These are phyloP conservation scores for Sarcophaga peregrina DNA, from an alignment of 1,140 invertebrate genomes.

Conservation along the genomic window DNA sequence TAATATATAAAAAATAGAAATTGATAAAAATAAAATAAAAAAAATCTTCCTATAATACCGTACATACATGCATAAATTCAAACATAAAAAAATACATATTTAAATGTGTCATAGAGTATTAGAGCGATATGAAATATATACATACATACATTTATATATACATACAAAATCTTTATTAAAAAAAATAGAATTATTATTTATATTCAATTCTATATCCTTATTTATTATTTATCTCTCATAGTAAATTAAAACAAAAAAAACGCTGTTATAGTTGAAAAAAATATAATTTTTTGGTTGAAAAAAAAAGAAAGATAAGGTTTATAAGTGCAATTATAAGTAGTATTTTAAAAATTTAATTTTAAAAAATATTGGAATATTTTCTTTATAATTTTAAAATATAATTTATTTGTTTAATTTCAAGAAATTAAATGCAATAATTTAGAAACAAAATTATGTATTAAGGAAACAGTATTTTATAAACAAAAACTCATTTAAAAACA, in stretches of 20 bases:
- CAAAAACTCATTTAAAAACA: no score
- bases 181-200: not conserved
- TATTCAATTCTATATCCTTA: not conserved
- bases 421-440: not conserved
- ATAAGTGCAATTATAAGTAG: conserved; percentile 39
- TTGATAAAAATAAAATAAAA: conserved; percentile 4
- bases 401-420: not conserved
- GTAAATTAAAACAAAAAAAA: not conserved
- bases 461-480: conserved; percentile 2
- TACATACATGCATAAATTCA: not conserved
- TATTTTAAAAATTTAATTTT: conserved; percentile 37
- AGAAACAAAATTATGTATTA: not conserved
- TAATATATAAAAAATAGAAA: conserved; percentile 9
- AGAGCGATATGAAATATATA: not conserved
- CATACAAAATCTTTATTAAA: not conserved
- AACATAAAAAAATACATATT: conserved; percentile 4
- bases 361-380: not conserved
- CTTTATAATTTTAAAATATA: not conserved
- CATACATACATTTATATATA: not conserved
- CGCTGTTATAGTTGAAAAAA: conserved; percentile 17
- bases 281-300: not conserved
- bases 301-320: conserved; percentile 2
- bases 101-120: conserved; percentile 40
- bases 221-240: not conserved
- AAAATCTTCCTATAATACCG: conserved; percentile 39